Base-by-base conservation (phyloP, 2,113 vertebrate genomes). In the Chauna torquata region DNA sequence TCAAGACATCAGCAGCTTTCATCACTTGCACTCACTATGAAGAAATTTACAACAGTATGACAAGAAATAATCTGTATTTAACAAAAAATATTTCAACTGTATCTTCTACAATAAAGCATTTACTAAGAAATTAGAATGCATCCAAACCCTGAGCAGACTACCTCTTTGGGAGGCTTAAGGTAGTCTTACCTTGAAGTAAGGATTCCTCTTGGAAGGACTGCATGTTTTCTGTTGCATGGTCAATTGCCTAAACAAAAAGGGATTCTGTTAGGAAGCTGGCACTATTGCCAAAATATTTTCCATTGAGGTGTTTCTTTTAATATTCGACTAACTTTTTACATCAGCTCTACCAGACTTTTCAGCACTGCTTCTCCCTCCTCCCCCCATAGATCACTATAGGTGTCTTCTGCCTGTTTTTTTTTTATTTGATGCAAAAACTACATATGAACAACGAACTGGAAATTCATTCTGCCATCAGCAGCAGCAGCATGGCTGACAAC, bases 101-200 rank as follows among this genome's bases (percentile, higher is more conserved):
- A 36, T 70, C 74, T 88, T 71, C 24, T 45, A 68, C 78, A 81
- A 71, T 2, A 58, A 71, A 88, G 44, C 10, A 65, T 36, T 61
- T 82, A 38, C n/a, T 40, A 49, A 30, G 80, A 83, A 79, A 59
- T 20, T 13, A 64, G 32, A 85, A 92, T 58, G 24, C 27, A 82
- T 42, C 36, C 22, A 88, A 50, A 76, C 40, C 70, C 17, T 1
- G 0, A 81, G 27, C 38, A 71, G 23, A 30, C 44, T 64, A 87
- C 4, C 9, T 42, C 49, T 71, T 25, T 22, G 9, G 7, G 17
- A 78, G 17, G 28, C 24, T 86, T 71, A 57, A 71, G 16, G 55
- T 8, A 42, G 28, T 61, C 88, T 95, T 94, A 97, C 97, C 96
- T 95, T 90, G 52, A 87, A 69, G 55, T 22, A 65, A 62, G 49